These are phyloP conservation scores for Bombus pascuorum DNA, from an alignment of 1,140 invertebrate species.

Conservation along the genomic window DNA sequence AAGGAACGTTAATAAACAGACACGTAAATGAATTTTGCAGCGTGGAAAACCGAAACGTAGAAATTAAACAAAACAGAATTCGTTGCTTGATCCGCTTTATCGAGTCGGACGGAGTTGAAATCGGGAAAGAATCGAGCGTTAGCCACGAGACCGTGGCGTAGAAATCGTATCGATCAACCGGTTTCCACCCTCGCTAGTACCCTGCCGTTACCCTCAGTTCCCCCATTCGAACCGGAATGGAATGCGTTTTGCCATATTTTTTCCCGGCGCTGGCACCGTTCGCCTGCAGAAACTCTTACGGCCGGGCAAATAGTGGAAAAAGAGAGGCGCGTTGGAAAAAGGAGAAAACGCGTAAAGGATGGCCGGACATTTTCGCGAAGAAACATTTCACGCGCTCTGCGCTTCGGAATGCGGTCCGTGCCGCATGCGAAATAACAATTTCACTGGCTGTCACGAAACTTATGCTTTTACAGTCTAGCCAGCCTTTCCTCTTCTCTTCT, in stretches of 20 bases:
- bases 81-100: constrained; percentile 21
- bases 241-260: constrained; percentile 61
- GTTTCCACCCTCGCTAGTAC: neutral
- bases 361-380: constrained; percentile 66
- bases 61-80: neutral
- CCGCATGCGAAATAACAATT: constrained; percentile 69
- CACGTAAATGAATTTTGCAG: neutral
- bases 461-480: constrained; percentile 1
- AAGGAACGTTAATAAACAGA: neutral
- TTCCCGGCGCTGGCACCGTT: neutral
- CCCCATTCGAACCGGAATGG: constrained; percentile 30
- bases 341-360: constrained; percentile 61
- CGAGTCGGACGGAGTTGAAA: neutral
- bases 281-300: constrained; percentile 8
- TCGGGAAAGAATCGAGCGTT: constrained; percentile 5
- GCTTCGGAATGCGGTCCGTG: constrained; percentile 59
- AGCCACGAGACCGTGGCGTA: neutral
- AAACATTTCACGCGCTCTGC: constrained; percentile 59
- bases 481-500: neutral
- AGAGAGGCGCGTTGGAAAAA: constrained; percentile 41
- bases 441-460: constrained; percentile 23
- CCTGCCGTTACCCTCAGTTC: neutral
- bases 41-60: too few relatives aligned
- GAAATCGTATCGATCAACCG: constrained; percentile 55
- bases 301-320: constrained; percentile 34